Conservation (phyloP, 1,140 invertebrate genomes). For the Camponotus pennsylvanicus region DNA sequence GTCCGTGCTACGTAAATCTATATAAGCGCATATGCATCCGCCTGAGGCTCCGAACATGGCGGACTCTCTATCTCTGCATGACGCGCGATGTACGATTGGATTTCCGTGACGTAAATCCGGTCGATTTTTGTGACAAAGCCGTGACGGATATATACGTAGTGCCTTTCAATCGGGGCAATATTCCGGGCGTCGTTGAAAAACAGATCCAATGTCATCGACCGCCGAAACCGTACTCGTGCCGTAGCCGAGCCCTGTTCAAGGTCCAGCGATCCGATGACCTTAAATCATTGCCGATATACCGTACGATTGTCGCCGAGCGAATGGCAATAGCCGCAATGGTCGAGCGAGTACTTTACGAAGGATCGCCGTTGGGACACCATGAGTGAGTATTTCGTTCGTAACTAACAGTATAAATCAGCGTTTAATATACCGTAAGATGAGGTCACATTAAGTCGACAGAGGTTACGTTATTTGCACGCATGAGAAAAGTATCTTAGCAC, state of each 20-base stretch:
- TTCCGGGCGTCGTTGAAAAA: background rate
- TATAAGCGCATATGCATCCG: background rate
- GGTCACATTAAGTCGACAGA: constrained; percentile 6
- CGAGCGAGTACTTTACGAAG: constrained; percentile 18
- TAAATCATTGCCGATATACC: constrained; percentile 39
- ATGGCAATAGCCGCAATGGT: background rate
- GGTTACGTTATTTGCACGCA: background rate
- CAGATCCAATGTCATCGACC: constrained; percentile 54
- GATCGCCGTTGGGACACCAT: background rate
- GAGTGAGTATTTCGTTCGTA: constrained; percentile 35
- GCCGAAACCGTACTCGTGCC: constrained; percentile 48
- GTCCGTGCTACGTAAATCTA: background rate
- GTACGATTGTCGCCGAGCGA: constrained; percentile 43
- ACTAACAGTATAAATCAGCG: constrained; percentile 46
- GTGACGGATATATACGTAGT: background rate
- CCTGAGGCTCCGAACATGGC: background rate
- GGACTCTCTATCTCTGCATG: background rate
- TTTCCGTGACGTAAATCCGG: constrained; percentile 21
- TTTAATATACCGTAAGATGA: constrained; percentile 48
- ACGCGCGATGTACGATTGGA: background rate
- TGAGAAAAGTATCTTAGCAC: background rate
- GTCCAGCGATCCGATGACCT: constrained; percentile 54
- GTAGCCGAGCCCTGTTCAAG: constrained; percentile 46
- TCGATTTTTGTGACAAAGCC: background rate
- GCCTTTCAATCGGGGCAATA: constrained; percentile 8